Conservation (phyloP, 2,888 invertebrate genomes). For the Brachypterus glaber region DNA sequence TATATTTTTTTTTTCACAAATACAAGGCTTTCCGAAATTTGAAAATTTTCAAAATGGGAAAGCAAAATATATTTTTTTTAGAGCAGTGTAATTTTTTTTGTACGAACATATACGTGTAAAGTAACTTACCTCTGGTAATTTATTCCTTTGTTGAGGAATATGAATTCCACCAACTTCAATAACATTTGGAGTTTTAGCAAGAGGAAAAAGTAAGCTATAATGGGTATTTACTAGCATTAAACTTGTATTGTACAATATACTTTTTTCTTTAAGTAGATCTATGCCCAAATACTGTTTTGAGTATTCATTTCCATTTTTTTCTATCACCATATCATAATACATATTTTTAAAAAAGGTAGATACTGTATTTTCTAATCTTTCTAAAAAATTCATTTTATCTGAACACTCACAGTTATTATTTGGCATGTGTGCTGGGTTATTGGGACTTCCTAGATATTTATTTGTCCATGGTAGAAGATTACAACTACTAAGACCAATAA, state of each 20-base stretch:
- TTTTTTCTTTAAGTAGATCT: constrained; percentile 31
- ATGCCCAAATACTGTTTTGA: constrained; percentile 29
- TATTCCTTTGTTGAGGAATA: constrained; percentile 31
- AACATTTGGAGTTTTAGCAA: constrained; percentile 41
- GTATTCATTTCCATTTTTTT: constrained; percentile 23
- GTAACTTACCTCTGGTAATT: constrained; percentile 28
- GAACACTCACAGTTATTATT: constrained; percentile 39
- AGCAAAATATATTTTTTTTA: no score
- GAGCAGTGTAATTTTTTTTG: no score
- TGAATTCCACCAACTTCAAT: constrained; percentile 48
- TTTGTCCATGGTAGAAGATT: constrained; percentile 43
- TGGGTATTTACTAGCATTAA: constrained; percentile 44
- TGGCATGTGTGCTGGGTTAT: constrained; percentile 43
- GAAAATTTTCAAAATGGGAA: no score
- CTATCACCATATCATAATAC: no score
- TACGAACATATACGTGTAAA: no score
- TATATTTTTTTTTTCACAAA: no score
- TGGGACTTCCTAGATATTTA: constrained; percentile 42
- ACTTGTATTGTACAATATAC: constrained; percentile 41
- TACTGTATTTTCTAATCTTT: constrained; percentile 40
- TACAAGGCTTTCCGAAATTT: no score
- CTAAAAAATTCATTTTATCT: constrained; percentile 32
- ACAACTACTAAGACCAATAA: constrained; percentile 47
- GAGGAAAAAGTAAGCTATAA: constrained; percentile 37
- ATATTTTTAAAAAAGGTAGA: constrained; percentile 20